Percentiles rank a stretch among this genome's conserved stretches.
Conservation (phyloP, 2,888 invertebrate genomes). For the Drosophila parthenogenetica region DNA sequence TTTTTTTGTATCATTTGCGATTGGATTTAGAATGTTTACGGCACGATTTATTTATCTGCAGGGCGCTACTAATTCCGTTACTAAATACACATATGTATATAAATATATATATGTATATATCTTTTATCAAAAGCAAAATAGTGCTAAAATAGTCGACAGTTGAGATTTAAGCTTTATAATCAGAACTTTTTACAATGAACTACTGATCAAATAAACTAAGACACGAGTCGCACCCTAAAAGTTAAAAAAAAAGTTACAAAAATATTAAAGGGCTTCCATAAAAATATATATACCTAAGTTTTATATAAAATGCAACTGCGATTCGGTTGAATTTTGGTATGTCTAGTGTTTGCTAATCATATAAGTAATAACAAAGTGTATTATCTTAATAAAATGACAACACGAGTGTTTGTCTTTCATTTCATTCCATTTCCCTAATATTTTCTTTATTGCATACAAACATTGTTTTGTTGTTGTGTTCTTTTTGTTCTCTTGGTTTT, state of each 20-base stretch:
- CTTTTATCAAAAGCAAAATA: constrained; percentile 30
- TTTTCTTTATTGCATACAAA: not conserved
- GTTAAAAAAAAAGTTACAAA: too few species aligned
- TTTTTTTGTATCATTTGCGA: constrained; percentile 20
- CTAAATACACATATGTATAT: not conserved
- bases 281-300: constrained; percentile 12
- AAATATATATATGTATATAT: constrained; percentile 11
- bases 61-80: constrained; percentile 40
- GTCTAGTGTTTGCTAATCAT: constrained; percentile 1
- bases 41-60: constrained; percentile 46
- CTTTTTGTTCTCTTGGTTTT: too few species aligned
- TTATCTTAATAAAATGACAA: constrained; percentile 8
- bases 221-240: constrained; percentile 1
- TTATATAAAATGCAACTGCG: constrained; percentile 18
- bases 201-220: constrained; percentile 16
- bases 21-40: constrained; percentile 62
- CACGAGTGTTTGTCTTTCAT: constrained; percentile 21
- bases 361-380: not conserved
- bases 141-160: constrained; percentile 11
- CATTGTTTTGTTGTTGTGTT: not conserved
- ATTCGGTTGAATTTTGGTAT: constrained; percentile 4
- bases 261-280: constrained; percentile 3
- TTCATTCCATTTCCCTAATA: constrained; percentile 8
- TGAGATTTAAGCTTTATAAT: not conserved
- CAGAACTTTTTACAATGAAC: not conserved